A percentile compares a stretch with the other conserved stretches of the same genome.
These are phyloP conservation scores for Phortica okadai DNA, from an alignment of 2,888 invertebrate species.

Conservation along the genomic window DNA sequence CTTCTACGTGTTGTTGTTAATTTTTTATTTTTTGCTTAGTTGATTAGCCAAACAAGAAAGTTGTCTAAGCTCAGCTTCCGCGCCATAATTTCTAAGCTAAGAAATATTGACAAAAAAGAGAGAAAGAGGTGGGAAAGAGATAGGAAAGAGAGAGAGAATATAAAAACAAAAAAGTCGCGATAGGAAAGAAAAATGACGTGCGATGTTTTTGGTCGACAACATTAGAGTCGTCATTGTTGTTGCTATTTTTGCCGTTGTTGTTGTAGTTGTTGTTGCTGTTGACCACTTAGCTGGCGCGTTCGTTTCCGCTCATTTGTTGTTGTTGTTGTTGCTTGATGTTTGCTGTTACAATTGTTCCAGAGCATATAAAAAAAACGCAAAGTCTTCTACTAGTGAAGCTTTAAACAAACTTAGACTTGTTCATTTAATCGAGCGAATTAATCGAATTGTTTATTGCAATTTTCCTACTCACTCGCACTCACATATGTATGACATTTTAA, in stretches of 20 bases:
- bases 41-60: conserved; percentile 12
- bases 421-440: conserved; percentile 9
- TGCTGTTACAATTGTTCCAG: background rate
- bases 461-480: background rate
- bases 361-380: background rate
- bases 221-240: background rate
- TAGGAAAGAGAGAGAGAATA: background rate
- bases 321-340: conserved; percentile 48
- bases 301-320: conserved; percentile 36
- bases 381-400: background rate
- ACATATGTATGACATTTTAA: background rate
- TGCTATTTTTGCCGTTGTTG: background rate
- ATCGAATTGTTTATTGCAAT: background rate
- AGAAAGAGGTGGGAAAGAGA: background rate
- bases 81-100: background rate
- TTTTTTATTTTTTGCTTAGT: background rate
- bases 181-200: background rate
- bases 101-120: background rate
- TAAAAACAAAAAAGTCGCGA: background rate
- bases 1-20: background rate
- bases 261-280: conserved; percentile 8
- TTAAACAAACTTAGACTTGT: background rate
- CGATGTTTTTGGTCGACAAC: background rate
- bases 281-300: conserved; percentile 37
- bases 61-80: background rate